Evolutionary conservation across 2,797 vertebrate genomes (phyloP), one percentile per base, ranked within the genome.

Genomic region (Platyrinchus mystaceus): DNA sequence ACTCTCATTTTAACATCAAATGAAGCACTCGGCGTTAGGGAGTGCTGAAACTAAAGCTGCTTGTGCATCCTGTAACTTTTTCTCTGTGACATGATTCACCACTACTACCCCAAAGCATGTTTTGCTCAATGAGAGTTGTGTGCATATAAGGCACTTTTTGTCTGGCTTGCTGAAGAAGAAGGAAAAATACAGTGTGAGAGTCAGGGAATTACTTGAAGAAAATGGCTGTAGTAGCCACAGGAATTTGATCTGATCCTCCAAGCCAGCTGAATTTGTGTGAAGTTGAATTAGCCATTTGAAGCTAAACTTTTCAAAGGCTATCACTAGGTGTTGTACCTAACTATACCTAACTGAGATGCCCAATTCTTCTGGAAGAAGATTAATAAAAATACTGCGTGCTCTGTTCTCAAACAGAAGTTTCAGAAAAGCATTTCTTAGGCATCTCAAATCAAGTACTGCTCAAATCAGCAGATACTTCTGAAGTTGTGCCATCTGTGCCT

Each of bases 401-500:
- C 56, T 80, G 67, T 87, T 71, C 77, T 75, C 86, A 77, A 83
- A 70, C 55, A 87, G 53, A 53, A 73, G 37, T 70, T 93, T 73
- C 53, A 36, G 58, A 70, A 89, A 80, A 93, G 34, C 14, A 26
- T 81, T 77, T 93, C n/a, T 41, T 58, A 62, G 52, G 68, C 84
- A 36, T 87, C 66, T 91, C 50, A 28, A 76, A 89, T 92, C 62
- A 78, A 93, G 76, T 50, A 78, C 39, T 79, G 67, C 74, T 94
- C 80, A 86, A 63, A 87, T 93, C 95, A 93, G 62, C 73, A 92
- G 90, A 87, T 94, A 84, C 53, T 95, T 90, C 91, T 95, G 84
- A 95, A 91, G 89, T 75, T 44, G 41, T 93, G 86, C 90, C 87
- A 89, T 94, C 95, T 95, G 94, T 91, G 87, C 89, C 79, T 95